Conservation (phyloP, 2,888 invertebrate species). For the Idaea aversata region DNA sequence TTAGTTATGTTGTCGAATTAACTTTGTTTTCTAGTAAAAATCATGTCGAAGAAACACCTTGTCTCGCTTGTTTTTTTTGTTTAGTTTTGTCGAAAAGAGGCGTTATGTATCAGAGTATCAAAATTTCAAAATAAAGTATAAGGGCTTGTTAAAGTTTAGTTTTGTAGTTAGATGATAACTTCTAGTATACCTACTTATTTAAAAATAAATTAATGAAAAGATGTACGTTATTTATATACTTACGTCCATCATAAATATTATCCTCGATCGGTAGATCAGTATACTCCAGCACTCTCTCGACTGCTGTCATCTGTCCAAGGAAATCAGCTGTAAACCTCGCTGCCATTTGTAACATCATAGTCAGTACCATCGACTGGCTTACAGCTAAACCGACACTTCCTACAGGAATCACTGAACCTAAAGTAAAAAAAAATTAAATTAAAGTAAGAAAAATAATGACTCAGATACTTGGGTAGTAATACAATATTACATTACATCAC, state of each 20-base stretch:
- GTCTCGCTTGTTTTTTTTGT: no score
- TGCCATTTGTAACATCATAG: constrained; percentile 86
- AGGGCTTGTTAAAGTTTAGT: no score
- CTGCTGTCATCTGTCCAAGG: constrained; percentile 78
- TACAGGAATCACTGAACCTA: constrained; percentile 55
- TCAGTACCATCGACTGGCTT: constrained; percentile 82
- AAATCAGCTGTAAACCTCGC: constrained; percentile 91
- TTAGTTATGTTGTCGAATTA: no score
- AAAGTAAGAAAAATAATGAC: not conserved
- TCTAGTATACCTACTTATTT: no score
- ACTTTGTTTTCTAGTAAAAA: no score
- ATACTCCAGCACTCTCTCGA: constrained; percentile 92
- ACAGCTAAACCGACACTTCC: constrained; percentile 84
- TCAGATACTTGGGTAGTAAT: not conserved
- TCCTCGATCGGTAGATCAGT: constrained; percentile 76
- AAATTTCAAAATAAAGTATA: no score
- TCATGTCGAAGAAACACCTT: no score
- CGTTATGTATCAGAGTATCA: no score
- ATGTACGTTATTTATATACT: constrained; percentile 27
- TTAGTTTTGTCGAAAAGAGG: no score
- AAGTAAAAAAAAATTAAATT: constrained; percentile 6
- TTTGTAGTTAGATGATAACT: no score
- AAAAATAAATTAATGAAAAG: constrained; percentile 7
- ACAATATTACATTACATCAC: no score
- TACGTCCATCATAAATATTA: constrained; percentile 59